Conservation (phyloP, 2,888 invertebrate genomes). For the Diarsia mendica region DNA sequence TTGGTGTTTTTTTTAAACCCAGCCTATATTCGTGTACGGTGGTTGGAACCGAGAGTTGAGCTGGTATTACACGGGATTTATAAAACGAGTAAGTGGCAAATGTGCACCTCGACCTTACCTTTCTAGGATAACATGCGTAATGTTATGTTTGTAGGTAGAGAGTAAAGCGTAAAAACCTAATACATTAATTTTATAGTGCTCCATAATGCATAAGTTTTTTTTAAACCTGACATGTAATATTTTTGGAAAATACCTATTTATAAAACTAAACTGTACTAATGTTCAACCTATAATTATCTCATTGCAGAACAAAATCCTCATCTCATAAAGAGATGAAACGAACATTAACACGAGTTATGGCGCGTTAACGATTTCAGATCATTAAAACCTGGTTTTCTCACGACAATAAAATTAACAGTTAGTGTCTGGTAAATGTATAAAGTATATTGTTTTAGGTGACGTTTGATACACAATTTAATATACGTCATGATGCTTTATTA, state of each 20-base stretch:
- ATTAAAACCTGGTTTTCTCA: constrained; percentile 26
- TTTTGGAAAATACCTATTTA: no score
- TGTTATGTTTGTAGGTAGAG: not conserved
- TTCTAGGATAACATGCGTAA: not conserved
- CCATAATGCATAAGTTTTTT: no score
- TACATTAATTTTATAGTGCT: no score
- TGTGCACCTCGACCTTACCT: not conserved
- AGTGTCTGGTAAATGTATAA: not conserved
- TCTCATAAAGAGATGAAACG: constrained; percentile 11
- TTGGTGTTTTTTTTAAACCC: not conserved
- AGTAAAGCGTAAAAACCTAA: no score
- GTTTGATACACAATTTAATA: not conserved
- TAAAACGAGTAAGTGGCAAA: not conserved
- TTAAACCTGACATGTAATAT: no score
- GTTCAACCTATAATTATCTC: not conserved
- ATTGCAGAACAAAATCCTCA: not conserved
- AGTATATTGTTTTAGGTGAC: not conserved
- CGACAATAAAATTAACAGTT: not conserved
- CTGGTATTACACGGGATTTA: not conserved
- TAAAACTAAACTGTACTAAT: no score
- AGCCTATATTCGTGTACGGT: not conserved
- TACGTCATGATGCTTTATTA: not conserved
- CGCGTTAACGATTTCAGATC: constrained; percentile 29
- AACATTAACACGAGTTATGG: constrained; percentile 22
- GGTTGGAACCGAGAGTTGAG: not conserved